Evolutionary conservation across 2,113 vertebrate genomes (phyloP).

Genomic region (Chloebia gouldiae): DNA sequence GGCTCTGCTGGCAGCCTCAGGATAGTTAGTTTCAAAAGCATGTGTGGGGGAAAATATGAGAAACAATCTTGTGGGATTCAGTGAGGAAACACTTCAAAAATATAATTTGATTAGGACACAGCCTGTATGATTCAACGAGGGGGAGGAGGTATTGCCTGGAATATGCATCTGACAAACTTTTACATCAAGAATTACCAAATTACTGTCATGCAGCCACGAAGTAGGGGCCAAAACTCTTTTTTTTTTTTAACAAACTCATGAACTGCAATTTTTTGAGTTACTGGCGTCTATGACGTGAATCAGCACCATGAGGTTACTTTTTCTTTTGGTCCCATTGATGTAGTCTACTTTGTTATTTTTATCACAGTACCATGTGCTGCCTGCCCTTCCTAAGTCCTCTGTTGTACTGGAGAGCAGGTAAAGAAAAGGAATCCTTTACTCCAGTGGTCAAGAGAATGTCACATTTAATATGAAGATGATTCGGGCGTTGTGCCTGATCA

Average conservation of each 20-base stretch:
- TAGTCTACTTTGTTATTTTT: neutral
- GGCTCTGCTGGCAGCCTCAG: slow-evolving; percentile 36
- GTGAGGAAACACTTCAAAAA: slow-evolving; percentile 79
- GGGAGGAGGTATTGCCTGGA: slow-evolving; percentile 78
- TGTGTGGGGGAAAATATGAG: slow-evolving; percentile 61
- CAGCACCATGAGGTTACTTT: neutral
- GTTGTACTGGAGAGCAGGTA: neutral
- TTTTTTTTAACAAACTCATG: neutral
- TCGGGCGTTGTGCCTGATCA: neutral
- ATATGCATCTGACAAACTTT: slow-evolving; percentile 72
- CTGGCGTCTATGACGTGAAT: neutral
- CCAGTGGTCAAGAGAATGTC: neutral
- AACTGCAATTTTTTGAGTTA: slow-evolving; percentile 23
- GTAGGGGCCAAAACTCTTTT: slow-evolving; percentile 52
- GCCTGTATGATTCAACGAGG: slow-evolving; percentile 75
- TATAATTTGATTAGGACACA: slow-evolving; percentile 78
- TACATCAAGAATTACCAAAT: slow-evolving; percentile 71
- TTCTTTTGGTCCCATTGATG: neutral
- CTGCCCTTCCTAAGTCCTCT: neutral
- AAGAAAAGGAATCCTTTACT: neutral
- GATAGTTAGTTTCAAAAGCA: slow-evolving; percentile 55
- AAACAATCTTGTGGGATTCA: slow-evolving; percentile 72
- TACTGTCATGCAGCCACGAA: slow-evolving; percentile 61
- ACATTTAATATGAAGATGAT: neutral
- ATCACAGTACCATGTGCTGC: neutral